Conservation (phyloP, 23 tunicate species). For the Oikopleura albicans region DNA sequence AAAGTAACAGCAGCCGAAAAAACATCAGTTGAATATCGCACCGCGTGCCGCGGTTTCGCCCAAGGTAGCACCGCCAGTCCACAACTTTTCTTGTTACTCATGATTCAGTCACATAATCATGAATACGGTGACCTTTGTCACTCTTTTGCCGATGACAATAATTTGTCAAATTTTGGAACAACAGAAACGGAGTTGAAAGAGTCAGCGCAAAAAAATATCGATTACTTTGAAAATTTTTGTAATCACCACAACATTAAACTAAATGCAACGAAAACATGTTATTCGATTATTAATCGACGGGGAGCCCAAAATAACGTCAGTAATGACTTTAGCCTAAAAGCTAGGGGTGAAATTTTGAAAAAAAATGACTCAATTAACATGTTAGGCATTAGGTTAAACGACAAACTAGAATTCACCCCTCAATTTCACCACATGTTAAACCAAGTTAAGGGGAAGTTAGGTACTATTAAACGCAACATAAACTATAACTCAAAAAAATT, state of each 20-base stretch:
- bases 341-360: neutral
- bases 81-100: neutral
- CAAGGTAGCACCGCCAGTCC: neutral
- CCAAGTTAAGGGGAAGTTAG: neutral
- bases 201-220: neutral
- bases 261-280: neutral
- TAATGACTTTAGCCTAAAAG: neutral
- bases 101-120: neutral
- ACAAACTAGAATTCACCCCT: neutral
- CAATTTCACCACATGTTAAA: neutral
- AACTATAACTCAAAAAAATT: neutral
- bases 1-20: neutral
- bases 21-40: neutral
- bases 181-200: neutral
- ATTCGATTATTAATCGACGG: neutral
- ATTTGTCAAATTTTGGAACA: neutral
- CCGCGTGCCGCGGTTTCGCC: neutral
- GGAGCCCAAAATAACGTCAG: neutral
- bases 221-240: neutral
- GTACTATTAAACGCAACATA: neutral
- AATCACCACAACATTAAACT: neutral
- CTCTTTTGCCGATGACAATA: neutral
- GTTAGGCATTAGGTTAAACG: neutral
- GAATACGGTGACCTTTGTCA: neutral
- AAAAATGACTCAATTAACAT: neutral